These are phyloP conservation scores for Eretmochelys imbricata DNA, from an alignment of 2,113 vertebrate species.

Conservation along the genomic window DNA sequence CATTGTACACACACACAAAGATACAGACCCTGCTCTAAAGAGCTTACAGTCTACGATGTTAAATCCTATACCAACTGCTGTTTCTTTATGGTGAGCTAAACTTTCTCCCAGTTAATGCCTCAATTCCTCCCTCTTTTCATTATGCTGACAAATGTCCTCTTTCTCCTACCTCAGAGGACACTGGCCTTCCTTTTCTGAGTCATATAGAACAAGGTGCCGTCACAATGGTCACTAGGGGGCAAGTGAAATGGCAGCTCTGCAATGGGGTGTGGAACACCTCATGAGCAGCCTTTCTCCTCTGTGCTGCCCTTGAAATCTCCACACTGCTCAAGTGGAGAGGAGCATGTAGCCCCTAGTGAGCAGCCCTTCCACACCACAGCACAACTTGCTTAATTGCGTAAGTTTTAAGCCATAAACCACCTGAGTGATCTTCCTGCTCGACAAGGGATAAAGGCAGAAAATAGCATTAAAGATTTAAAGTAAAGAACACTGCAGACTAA, in stretches of 20 bases:
- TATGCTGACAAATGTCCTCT: not conserved
- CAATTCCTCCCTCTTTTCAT: not conserved
- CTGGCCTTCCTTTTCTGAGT: not conserved
- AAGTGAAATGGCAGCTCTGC: not conserved
- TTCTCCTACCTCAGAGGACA: not conserved
- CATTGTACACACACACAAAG: not conserved
- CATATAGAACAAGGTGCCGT: not conserved
- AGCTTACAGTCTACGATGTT: conserved; percentile 13
- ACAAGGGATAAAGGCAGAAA: conserved; percentile 61
- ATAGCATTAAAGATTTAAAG: conserved; percentile 75
- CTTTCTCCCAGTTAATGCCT: not conserved
- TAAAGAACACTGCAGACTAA: conserved; percentile 59
- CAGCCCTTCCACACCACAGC: conserved; percentile 20
- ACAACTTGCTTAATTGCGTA: conserved; percentile 44
- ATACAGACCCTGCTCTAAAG: not conserved
- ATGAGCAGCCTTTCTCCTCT: not conserved
- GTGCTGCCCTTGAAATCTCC: conserved; percentile 29
- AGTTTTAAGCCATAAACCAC: conserved; percentile 56
- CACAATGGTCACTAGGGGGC: not conserved
- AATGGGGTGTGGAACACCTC: not conserved
- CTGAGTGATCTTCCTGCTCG: conserved; percentile 62
- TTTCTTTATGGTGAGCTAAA: not conserved
- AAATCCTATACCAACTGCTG: conserved; percentile 8
- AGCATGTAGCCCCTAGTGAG: not conserved
- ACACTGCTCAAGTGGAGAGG: conserved; percentile 10